A percentile compares a stretch with the other conserved stretches of the same genome.
Evolutionary conservation across 2,888 invertebrate species (phyloP).

Genomic region (Cerastoderma edule): DNA sequence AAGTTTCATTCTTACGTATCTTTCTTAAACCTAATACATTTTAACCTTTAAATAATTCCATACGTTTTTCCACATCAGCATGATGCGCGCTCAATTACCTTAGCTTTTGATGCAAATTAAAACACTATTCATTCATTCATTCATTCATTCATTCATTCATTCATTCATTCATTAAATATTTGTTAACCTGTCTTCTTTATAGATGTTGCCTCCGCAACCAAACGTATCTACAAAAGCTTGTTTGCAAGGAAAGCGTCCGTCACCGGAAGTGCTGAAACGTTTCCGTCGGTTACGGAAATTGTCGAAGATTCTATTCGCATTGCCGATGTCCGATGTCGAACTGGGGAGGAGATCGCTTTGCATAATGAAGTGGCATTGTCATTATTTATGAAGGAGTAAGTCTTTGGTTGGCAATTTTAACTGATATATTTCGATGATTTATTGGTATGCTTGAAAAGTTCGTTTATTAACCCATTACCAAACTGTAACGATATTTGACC

Average conservation of each 20-base stretch:
- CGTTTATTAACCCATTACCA: neutral
- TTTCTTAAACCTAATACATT: too few species aligned
- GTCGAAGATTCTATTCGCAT: neutral
- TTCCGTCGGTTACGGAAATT: neutral
- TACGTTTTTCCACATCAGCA: too few species aligned
- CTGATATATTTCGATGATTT: neutral
- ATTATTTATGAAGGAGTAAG: slow-evolving; percentile 4
- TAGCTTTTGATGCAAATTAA: too few species aligned
- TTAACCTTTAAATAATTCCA: too few species aligned
- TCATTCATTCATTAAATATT: neutral
- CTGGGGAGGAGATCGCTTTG: neutral
- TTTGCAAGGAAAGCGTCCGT: neutral
- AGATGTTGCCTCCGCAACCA: slow-evolving; percentile 10
- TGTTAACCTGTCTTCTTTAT: neutral
- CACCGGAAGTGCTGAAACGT: neutral
- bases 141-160: neutral
- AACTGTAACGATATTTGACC: too few species aligned
- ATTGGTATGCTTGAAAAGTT: neutral
- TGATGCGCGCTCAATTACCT: too few species aligned
- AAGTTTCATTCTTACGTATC: too few species aligned
- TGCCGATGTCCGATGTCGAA: slow-evolving; percentile 4
- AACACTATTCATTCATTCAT: neutral
- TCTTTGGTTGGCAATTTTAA: neutral
- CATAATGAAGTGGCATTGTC: neutral
- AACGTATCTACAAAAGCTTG: slow-evolving; percentile 1